Percentiles rank a stretch among this genome's conserved stretches.
These are phyloP conservation scores for Brevimyrus niger DNA, from an alignment of 2,113 vertebrate genomes.

Conservation along the genomic window DNA sequence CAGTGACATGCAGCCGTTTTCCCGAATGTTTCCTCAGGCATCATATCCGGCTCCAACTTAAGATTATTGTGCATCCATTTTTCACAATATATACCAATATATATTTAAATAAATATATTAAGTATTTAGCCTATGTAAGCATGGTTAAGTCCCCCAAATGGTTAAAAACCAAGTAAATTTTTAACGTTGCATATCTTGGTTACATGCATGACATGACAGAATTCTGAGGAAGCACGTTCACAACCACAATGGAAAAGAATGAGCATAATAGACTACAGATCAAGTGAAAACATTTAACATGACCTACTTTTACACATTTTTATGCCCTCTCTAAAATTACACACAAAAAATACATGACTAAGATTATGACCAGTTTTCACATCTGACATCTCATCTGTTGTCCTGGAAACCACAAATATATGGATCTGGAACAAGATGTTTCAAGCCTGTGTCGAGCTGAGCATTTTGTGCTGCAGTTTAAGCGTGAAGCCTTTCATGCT, in stretches of 20 bases:
- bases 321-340: no score
- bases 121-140: neutral
- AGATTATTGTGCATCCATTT: neutral
- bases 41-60: neutral
- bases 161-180: neutral
- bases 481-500: neutral
- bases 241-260: conserved; percentile 20
- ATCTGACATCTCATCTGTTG: conserved; percentile 2
- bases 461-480: neutral
- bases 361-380: conserved; percentile 10
- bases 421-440: neutral
- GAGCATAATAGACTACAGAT: neutral
- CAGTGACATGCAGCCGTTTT: neutral
- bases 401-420: conserved; percentile 18
- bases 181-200: conserved; percentile 2
- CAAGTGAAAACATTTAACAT: conserved; percentile 15
- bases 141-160: neutral
- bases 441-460: neutral
- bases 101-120: neutral
- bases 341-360: neutral
- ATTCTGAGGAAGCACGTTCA: conserved; percentile 7
- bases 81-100: neutral
- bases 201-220: conserved; percentile 25
- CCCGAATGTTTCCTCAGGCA: neutral
- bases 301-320: neutral